A percentile compares a stretch with the other conserved stretches of the same genome.
Conservation (phyloP, 1,140 invertebrate species). For the Hydropsyche tenuis region DNA sequence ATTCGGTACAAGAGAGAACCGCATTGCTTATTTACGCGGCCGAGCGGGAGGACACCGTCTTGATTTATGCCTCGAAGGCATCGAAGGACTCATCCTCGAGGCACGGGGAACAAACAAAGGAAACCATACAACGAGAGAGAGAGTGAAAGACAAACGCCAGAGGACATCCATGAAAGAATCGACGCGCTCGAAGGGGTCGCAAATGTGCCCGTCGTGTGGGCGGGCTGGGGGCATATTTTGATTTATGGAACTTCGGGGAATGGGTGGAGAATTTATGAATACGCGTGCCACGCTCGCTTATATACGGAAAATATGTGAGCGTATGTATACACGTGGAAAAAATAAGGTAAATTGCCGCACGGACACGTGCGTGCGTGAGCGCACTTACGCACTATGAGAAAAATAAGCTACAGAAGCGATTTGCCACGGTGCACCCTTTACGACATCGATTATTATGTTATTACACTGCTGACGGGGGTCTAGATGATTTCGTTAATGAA, state of each 20-base stretch:
- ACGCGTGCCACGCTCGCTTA: conserved; percentile 2
- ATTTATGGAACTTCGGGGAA: conserved; percentile 33
- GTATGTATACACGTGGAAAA: background rate
- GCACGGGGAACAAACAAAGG: background rate
- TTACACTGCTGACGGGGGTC: too few relatives aligned
- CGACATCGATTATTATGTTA: background rate
- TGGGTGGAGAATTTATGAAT: conserved; percentile 33
- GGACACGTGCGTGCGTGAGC: conserved; percentile 27
- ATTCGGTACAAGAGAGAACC: conserved; percentile 1
- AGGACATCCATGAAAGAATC: conserved; percentile 6
- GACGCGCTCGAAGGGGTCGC: background rate
- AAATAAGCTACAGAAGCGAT: too few relatives aligned
- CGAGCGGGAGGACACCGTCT: conserved; percentile 13
- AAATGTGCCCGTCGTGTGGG: background rate
- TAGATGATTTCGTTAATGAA: too few relatives aligned
- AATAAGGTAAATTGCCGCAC: conserved; percentile 25
- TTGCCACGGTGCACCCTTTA: background rate
- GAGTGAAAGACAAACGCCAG: background rate
- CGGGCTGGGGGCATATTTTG: conserved; percentile 2
- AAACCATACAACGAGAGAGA: background rate
- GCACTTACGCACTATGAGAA: background rate
- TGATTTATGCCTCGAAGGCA: conserved; percentile 28
- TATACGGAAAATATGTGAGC: conserved; percentile 5
- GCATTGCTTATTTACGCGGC: conserved; percentile 34
- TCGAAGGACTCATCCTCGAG: conserved; percentile 1